Base-by-base conservation (phyloP, 2,113 vertebrate genomes). In the Symphodus melops region DNA sequence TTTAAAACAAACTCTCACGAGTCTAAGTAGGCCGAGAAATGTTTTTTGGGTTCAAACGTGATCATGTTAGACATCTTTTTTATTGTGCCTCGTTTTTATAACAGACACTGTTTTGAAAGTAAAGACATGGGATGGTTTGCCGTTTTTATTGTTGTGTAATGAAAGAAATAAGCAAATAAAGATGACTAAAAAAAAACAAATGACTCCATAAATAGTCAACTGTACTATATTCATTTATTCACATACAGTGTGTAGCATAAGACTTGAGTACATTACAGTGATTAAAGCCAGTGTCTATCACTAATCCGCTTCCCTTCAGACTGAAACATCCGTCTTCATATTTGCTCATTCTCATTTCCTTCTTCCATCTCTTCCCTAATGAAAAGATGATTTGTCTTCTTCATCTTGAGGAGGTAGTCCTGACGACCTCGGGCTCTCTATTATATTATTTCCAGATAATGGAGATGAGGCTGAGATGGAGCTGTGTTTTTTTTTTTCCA, bases 341-440 rank as follows among this genome's bases (percentile, higher is more conserved):
- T 69, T 83, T 36, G 42, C 70, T 83, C 60, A 53, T 33, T 64
- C 64, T 88, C 84, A 77, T 85, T 79, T 72, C 75, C 71, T 39
- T 53, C 63, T 41, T 33, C 36, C 72, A 59, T 79, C 61, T 42
- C 49, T 2, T 12, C 56, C 9, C 0, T 82, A 77, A 90, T 90
- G 74, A 87, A 78, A 87, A 81, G 69, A 82, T 85, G 72, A 88
- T 90, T 86, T 72, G 71, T 89, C 85, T 80, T 69, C 28, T 77
- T 88, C 83, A 81, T 86, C 79, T 74, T 5, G 11, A 68, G 65
- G 11, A 84, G 67, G 74, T 55, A 62, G 56, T 64, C 65, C 36
- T 17, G 49, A 48, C 51, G 63, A 77, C 86, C 85, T 78, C 70
- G 21, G 53, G 72, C 77, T 81, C 76, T 70, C 79, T 3, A 48